Evolutionary conservation across 2,113 vertebrate genomes (phyloP).

Genomic region (Cyprinus carpio): DNA sequence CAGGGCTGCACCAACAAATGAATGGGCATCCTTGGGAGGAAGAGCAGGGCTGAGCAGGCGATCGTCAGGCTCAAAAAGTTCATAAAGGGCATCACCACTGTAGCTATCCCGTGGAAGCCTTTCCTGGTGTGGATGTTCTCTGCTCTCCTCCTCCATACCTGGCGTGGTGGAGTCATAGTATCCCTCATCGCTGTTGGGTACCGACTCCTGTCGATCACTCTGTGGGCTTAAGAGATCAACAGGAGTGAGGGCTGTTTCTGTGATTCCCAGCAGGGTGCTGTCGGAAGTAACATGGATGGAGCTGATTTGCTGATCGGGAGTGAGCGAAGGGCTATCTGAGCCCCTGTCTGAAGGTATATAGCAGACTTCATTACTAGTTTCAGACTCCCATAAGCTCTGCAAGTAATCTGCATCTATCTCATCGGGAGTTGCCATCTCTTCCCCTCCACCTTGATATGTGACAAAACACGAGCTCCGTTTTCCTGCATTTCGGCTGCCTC

Average conservation of each 20-base stretch:
- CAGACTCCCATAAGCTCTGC: constrained; percentile 78
- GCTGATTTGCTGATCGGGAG: constrained; percentile 61
- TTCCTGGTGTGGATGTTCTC: constrained; percentile 79
- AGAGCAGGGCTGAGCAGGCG: constrained; percentile 83
- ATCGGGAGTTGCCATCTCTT: constrained; percentile 95
- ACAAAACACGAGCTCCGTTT: constrained; percentile 93
- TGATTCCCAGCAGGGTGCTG: constrained; percentile 64
- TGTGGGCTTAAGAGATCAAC: constrained; percentile 85
- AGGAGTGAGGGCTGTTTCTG: constrained; percentile 62
- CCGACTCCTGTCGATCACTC: constrained; percentile 93
- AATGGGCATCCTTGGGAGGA: constrained; percentile 69
- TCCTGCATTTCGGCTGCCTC: constrained; percentile 79
- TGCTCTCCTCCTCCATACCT: constrained; percentile 85
- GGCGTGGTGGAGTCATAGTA: constrained; percentile 96
- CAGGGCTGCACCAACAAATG: constrained; percentile 74
- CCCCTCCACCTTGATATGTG: constrained; percentile 94
- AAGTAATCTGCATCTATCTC: constrained; percentile 83
- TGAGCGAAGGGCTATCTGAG: constrained; percentile 49
- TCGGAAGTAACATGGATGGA: constrained; percentile 66
- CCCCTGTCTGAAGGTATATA: constrained; percentile 65
- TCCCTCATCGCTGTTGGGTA: constrained; percentile 94
- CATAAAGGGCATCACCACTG: constrained; percentile 95
- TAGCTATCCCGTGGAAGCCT: constrained; percentile 93
- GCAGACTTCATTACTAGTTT: constrained; percentile 69
- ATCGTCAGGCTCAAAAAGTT: constrained; percentile 90